These are phyloP conservation scores for Neomonachus schauinslandi DNA, from an alignment of 2,113 vertebrate genomes.

Conservation along the genomic window DNA sequence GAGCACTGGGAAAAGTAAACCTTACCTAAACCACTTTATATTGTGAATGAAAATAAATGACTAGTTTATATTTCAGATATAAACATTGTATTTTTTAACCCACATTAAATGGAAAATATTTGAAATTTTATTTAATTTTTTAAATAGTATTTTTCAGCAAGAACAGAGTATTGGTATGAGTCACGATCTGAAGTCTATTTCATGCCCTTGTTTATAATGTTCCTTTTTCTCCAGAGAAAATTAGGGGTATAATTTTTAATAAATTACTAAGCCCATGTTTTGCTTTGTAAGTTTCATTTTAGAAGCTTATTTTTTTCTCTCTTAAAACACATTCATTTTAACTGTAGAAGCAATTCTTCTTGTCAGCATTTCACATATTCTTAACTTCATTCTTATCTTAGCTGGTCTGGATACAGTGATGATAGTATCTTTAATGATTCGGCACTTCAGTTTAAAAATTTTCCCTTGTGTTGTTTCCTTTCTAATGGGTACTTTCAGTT, in stretches of 20 bases:
- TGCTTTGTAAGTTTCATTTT: constrained; percentile 31
- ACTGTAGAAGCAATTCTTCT: constrained; percentile 17
- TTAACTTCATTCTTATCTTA: neutral
- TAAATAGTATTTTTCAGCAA: constrained; percentile 44
- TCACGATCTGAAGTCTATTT: constrained; percentile 15
- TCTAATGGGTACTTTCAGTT: neutral
- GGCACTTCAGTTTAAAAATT: constrained; percentile 6
- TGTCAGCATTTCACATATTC: neutral
- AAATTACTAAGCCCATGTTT: constrained; percentile 27
- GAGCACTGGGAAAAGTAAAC: constrained; percentile 56
- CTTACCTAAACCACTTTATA: constrained; percentile 59
- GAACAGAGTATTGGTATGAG: neutral
- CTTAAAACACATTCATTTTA: constrained; percentile 46
- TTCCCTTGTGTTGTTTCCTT: neutral
- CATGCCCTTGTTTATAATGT: neutral
- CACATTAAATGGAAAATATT: constrained; percentile 54
- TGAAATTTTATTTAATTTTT: constrained; percentile 56
- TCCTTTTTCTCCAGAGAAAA: constrained; percentile 26
- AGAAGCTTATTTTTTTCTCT: neutral
- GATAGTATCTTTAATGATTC: neutral
- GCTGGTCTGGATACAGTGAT: neutral
- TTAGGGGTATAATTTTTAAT: constrained; percentile 48
- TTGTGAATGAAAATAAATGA: constrained; percentile 63
- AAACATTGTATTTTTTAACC: constrained; percentile 9
- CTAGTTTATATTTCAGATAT: constrained; percentile 61